These are phyloP conservation scores for Ceuthmochares aereus DNA, from an alignment of 2,113 vertebrate genomes.

Conservation along the genomic window DNA sequence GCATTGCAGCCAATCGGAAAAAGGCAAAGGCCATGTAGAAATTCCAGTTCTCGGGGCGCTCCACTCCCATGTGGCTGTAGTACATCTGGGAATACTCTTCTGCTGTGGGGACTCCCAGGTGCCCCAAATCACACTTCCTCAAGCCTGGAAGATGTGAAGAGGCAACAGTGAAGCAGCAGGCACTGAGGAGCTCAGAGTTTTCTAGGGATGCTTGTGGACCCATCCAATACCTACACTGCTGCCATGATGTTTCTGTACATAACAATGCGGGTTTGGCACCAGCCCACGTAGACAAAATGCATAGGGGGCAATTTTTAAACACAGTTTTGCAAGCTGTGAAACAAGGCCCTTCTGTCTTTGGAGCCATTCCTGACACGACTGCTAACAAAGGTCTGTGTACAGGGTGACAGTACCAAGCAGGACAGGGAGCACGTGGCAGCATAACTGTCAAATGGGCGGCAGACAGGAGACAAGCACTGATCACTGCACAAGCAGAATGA, in stretches of 20 bases:
- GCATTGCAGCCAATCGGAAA: constrained; percentile 77
- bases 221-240: not conserved
- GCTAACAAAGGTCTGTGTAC: not conserved
- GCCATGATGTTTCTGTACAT: rapidly evolving
- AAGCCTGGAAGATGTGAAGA: constrained; percentile 64
- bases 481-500: not conserved
- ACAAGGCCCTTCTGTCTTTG: not conserved
- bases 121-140: constrained; percentile 40
- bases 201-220: not conserved
- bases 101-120: constrained; percentile 75
- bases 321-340: not conserved
- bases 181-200: not conserved
- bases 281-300: not conserved
- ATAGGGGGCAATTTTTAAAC: not conserved
- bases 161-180: not conserved
- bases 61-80: constrained; percentile 54
- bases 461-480: not conserved
- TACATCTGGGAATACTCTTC: constrained; percentile 80
- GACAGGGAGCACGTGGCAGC: not conserved
- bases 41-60: constrained; percentile 73
- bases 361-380: not conserved
- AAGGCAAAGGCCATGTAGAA: constrained; percentile 86
- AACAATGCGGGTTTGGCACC: not conserved
- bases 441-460: not conserved
- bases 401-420: not conserved